Conservation (phyloP, 2,797 vertebrate genomes). For the Amniataba percoides region DNA sequence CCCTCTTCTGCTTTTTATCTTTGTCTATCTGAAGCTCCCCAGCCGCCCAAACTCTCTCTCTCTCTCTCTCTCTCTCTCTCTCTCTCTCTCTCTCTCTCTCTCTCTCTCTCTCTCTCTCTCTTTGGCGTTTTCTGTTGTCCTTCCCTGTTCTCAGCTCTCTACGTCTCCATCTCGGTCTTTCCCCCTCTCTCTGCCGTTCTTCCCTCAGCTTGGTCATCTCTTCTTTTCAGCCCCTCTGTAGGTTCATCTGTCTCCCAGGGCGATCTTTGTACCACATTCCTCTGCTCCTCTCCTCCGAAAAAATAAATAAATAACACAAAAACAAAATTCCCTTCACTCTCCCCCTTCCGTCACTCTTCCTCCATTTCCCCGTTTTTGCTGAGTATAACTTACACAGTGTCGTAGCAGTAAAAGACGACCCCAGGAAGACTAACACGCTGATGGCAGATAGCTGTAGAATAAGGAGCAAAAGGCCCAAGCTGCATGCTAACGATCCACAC, state of each 20-base stretch:
- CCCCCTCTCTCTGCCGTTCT: constrained; percentile 18
- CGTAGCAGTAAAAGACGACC: constrained; percentile 39
- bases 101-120: constrained; percentile 46
- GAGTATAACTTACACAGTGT: constrained; percentile 46
- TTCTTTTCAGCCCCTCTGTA: constrained; percentile 18
- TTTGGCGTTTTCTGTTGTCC: constrained; percentile 54
- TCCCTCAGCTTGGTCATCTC: constrained; percentile 28
- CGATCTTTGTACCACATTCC: constrained; percentile 26
- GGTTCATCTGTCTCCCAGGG: constrained; percentile 40
- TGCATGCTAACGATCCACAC: constrained; percentile 51
- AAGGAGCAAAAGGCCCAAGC: constrained; percentile 36
- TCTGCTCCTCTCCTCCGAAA: neutral
- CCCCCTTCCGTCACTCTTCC: constrained; percentile 7
- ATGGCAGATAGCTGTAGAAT: constrained; percentile 61
- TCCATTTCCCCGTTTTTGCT: constrained; percentile 43
- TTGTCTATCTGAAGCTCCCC: constrained; percentile 44
- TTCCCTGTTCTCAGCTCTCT: constrained; percentile 53
- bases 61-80: constrained; percentile 64
- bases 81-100: constrained; percentile 39
- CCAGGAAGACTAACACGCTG: constrained; percentile 53
- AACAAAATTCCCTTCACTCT: constrained; percentile 1
- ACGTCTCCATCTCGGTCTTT: constrained; percentile 46
- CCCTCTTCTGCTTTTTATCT: constrained; percentile 47
- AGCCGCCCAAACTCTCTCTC: constrained; percentile 45
- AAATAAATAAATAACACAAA: neutral